phyloP scores from a whole-genome alignment of 2,113 vertebrate species.

The Microtus montanus region DNA sequence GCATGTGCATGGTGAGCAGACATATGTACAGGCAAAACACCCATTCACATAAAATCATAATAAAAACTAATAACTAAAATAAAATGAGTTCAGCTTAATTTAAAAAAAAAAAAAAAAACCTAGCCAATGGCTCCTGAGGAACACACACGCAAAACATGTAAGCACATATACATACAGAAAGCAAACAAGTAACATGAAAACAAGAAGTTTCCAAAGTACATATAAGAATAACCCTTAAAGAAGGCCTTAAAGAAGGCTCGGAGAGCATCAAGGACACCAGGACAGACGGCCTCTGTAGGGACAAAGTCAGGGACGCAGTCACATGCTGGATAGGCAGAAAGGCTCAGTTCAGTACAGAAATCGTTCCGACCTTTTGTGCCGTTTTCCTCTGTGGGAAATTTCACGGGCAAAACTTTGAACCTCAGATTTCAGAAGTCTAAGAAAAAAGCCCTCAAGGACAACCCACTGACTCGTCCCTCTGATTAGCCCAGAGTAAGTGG shows the following conservation, averaged over 20 bases:
- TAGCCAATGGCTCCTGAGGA: neutral
- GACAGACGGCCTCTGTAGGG: neutral
- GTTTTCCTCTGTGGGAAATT: slow-evolving; percentile 36
- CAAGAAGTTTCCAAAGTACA: neutral
- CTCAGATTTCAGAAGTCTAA: slow-evolving; percentile 7
- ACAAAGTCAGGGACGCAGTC: fast-evolving
- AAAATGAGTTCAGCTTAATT: too few species aligned
- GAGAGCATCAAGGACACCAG: neutral
- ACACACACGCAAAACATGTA: neutral
- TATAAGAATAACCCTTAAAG: slow-evolving; percentile 17
- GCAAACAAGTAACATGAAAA: neutral
- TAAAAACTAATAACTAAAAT: neutral
- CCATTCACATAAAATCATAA: neutral
- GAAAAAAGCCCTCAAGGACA: neutral
- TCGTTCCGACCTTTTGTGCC: neutral
- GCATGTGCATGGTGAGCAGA: neutral
- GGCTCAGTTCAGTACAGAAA: neutral
- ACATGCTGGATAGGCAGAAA: neutral
- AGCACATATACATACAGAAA: neutral
- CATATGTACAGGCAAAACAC: neutral
- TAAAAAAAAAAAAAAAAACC: neutral
- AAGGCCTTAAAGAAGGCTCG: neutral
- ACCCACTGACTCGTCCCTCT: neutral
- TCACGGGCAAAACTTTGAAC: neutral
- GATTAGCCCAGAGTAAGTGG: slow-evolving; percentile 1